Base-by-base conservation (phyloP, 1,140 invertebrate genomes). In the Dolichoris vasculosae region DNA sequence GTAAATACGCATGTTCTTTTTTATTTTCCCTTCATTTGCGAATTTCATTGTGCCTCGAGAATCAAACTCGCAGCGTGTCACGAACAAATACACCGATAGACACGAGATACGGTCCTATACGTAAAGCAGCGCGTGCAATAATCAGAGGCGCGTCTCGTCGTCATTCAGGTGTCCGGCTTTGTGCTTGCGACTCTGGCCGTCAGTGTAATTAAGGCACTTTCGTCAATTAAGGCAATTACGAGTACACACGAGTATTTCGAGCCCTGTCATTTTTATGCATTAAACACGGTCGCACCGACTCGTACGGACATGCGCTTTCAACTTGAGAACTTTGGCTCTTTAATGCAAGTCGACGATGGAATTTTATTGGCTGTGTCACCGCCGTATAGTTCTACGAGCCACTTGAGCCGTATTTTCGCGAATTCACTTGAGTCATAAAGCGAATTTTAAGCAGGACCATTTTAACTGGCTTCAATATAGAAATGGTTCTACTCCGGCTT, bases 31-130 rank as follows among this genome's bases (percentile, higher is more conserved):
- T 79, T 79, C 43, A 55, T 17, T 77, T 23, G 75, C 35, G 26
- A 55, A 77, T 77, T 77, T 59, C 48, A 77, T 77, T 77, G 75
- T 77, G 48, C 30, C 11, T n/a, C n/a, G n/a, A n/a, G n/a, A n/a
- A n/a, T n/a, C n/a, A n/a, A n/a, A n/a, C n/a, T n/a, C n/a, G n/a
- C n/a, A n/a, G n/a, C n/a, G n/a, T n/a, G n/a, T n/a, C n/a, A n/a
- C n/a, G n/a, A n/a, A n/a, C n/a, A n/a, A n/a, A n/a, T n/a, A n/a
- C n/a, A n/a, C n/a, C n/a, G n/a, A n/a, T n/a, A n/a, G n/a, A n/a
- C n/a, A n/a, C n/a, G n/a, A n/a, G n/a, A n/a, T n/a, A n/a, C n/a
- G n/a, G n/a, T n/a, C n/a, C n/a, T n/a, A n/a, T 32, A 51, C 48
- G 46, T 32, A 30, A 77, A 77, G 35, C 23, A 55, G 55, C 20